These are phyloP conservation scores for Sebastes trivittatus DNA, from an alignment of 2,797 vertebrate species.

Conservation along the genomic window DNA sequence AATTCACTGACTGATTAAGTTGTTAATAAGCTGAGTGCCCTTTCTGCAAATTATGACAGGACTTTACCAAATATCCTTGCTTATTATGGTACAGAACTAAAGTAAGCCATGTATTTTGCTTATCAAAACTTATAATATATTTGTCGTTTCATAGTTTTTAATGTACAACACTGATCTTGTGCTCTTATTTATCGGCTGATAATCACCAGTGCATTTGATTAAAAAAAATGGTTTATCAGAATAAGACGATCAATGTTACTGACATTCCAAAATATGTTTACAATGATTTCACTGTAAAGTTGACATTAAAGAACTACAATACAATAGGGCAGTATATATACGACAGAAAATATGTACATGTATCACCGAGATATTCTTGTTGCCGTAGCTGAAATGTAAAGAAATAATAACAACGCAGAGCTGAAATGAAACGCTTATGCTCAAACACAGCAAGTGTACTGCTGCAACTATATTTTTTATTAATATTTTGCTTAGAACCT, in stretches of 20 bases:
- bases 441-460: conserved; percentile 37
- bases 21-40: conserved; percentile 39
- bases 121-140: background rate
- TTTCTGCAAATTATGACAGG: conserved; percentile 17
- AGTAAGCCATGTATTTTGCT: conserved; percentile 38
- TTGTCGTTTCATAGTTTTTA: conserved; percentile 41
- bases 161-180: conserved; percentile 13
- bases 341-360: conserved; percentile 27
- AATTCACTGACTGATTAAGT: conserved; percentile 14
- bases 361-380: conserved; percentile 38
- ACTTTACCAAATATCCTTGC: conserved; percentile 45
- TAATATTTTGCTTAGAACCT: conserved; percentile 68
- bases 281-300: conserved; percentile 35
- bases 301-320: background rate
- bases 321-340: conserved; percentile 12
- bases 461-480: conserved; percentile 65
- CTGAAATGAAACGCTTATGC: conserved; percentile 39
- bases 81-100: conserved; percentile 31
- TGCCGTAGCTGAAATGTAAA: conserved; percentile 53
- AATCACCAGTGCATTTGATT: conserved; percentile 32
- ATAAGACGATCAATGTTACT: conserved; percentile 27
- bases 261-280: conserved; percentile 70
- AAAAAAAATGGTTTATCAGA: background rate
- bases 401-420: conserved; percentile 48
- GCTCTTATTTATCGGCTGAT: conserved; percentile 14